phyloP scores from a whole-genome alignment of 37 sponge, comb jelly and placozoan genomes.

The Oscarella lobularis region DNA sequence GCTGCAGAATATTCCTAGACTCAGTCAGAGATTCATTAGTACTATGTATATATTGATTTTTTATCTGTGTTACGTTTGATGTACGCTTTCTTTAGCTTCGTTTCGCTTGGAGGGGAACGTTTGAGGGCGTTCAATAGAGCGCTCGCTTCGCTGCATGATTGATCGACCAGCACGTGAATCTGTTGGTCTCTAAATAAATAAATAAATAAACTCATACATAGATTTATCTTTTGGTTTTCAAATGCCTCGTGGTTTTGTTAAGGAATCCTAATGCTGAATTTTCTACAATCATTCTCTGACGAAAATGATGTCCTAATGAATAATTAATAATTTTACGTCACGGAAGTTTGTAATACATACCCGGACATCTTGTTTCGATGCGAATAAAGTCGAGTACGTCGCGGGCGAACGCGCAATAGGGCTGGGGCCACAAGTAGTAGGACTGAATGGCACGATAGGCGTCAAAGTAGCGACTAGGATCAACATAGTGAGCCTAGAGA shows the following conservation, averaged over 20 bases:
- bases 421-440: conserved; percentile 76
- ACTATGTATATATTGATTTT: too few species aligned
- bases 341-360: not conserved
- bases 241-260: too few species aligned
- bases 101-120: too few species aligned
- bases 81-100: too few species aligned
- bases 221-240: too few species aligned
- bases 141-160: not conserved
- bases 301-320: conserved; percentile 14
- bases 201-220: too few species aligned
- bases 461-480: not conserved
- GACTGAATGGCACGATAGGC: conserved; percentile 60
- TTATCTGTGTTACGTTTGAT: too few species aligned
- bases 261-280: too few species aligned
- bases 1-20: not conserved
- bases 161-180: conserved; percentile 13
- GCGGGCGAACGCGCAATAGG: conserved; percentile 48
- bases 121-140: too few species aligned
- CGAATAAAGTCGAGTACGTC: conserved; percentile 46
- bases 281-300: conserved; percentile 7
- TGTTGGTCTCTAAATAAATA: conserved; percentile 8
- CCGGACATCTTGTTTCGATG: conserved; percentile 27
- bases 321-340: too few species aligned
- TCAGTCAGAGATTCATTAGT: too few species aligned
- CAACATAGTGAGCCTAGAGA: not conserved